phyloP scores from a whole-genome alignment of 2,113 vertebrate species.

The Heterotis niloticus region DNA sequence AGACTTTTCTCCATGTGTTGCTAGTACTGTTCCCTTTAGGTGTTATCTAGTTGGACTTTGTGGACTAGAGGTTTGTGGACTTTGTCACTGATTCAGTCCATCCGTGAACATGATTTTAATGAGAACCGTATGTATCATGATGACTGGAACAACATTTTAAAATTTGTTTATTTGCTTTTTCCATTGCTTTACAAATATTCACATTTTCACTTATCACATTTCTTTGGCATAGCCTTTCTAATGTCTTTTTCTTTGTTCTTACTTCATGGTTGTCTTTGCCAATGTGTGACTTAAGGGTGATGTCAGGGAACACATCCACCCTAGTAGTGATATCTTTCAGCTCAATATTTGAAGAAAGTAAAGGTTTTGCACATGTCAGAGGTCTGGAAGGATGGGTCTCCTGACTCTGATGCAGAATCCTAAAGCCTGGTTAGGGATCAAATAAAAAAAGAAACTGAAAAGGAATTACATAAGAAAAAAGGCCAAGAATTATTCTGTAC shows the following conservation, averaged over 20 bases:
- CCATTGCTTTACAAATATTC: neutral
- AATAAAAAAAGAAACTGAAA: neutral
- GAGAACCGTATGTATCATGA: neutral
- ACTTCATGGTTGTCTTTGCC: neutral
- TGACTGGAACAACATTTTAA: neutral
- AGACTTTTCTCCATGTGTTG: neutral
- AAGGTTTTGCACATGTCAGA: neutral
- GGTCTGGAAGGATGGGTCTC: no score
- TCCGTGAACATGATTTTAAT: neutral
- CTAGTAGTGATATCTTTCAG: neutral
- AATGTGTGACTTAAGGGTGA: slow-evolving; percentile 3
- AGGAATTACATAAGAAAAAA: neutral
- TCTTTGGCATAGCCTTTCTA: neutral
- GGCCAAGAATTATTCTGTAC: no score
- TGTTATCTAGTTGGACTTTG: neutral
- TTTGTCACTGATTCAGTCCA: neutral
- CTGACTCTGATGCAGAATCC: no score
- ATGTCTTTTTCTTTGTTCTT: no score
- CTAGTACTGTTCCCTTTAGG: neutral
- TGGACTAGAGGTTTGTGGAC: no score
- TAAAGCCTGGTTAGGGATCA: neutral
- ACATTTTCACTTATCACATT: neutral
- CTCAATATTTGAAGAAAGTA: slow-evolving; percentile 1
- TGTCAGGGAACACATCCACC: slow-evolving; percentile 9
- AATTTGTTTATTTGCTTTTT: neutral